Base-by-base conservation (phyloP, 2,888 invertebrate genomes). In the Drosophila pseudotakahashii region DNA sequence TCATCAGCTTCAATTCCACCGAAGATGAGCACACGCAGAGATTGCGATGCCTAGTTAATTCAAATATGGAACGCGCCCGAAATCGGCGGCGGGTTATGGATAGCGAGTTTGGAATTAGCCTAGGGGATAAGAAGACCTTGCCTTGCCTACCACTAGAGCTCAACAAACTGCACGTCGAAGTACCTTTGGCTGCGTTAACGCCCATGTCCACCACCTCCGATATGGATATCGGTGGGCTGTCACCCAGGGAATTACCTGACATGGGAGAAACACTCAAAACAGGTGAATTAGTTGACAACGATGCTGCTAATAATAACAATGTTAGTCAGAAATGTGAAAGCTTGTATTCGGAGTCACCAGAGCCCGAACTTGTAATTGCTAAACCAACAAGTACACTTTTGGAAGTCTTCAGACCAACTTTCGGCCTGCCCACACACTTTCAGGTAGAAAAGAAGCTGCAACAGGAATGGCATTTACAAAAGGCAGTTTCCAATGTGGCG, bases 171-270 rank as follows among this genome's bases (percentile, higher is more conserved):
- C 61, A 41, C 4, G 75, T 71, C 47, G 73, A 66, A 10, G 52
- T 60, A 1, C 34, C 69, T 2, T 9, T 68, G 13, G 60, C 62
- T 14, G 41, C 26, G 1, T 37, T 30, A 11, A 79, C 84, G 1
- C 78, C 85, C 14, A 87, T 81, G 86, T 84, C 86, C 11, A 83
- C 76, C 47, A 80, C 83, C 19, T 78, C 79, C 1, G 81, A 85
- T 69, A 41, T 61, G 3, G 88, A 81, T 7, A 5, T 70, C 3
- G 30, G 42, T 0, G 63, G 59, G 10, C 13, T 58, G 0, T 34
- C 62, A 52, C 53, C 51, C 66, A 81, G 32, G 0, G 26, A 61
- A 11, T 2, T 30, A 9, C 11, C 16, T 7, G 51, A 60, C 11
- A n/a, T 9, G 11, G 26, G 13, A 3, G 16, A 57, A 5, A 5